phyloP scores from a whole-genome alignment of 2,888 invertebrate species.

The Myopa tessellatipennis region DNA sequence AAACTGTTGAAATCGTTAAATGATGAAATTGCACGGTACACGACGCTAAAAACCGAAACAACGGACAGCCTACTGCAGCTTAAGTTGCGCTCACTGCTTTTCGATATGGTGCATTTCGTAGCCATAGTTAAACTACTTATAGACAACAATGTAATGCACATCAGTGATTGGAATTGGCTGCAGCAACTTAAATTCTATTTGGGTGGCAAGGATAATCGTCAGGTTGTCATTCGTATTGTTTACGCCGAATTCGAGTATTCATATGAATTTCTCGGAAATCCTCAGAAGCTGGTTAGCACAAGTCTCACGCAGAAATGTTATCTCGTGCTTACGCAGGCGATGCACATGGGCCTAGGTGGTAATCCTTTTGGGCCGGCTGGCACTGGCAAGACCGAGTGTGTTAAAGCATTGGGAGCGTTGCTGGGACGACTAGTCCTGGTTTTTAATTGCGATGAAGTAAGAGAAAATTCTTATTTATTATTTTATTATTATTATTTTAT shows the following conservation, averaged over 20 bases:
- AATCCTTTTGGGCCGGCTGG: conserved; percentile 99
- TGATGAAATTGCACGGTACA: conserved; percentile 62
- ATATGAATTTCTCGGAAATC: conserved; percentile 98
- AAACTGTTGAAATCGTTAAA: conserved; percentile 70
- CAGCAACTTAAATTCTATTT: conserved; percentile 89
- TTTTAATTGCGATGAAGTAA: conserved; percentile 96
- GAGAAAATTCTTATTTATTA: too few species aligned
- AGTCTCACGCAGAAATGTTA: conserved; percentile 98
- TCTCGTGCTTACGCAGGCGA: conserved; percentile 94
- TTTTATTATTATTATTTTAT: too few species aligned
- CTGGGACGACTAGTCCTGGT: conserved; percentile 94
- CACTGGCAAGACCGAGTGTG: conserved; percentile 98
- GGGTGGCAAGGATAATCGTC: conserved; percentile 53
- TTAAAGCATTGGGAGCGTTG: conserved; percentile 91
- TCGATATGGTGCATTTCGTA: conserved; percentile 94
- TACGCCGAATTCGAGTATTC: conserved; percentile 95
- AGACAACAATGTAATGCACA: conserved; percentile 74
- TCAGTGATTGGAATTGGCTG: conserved; percentile 92
- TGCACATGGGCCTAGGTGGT: conserved; percentile 95
- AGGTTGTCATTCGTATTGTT: conserved; percentile 80
- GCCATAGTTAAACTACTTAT: conserved; percentile 84
- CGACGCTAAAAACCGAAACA: conserved; percentile 60
- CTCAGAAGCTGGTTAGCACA: conserved; percentile 93
- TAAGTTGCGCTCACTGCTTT: conserved; percentile 90
- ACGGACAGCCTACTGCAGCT: conserved; percentile 75